Base-by-base conservation (phyloP, 2,888 invertebrate species). In the Podabrus alpinus region DNA sequence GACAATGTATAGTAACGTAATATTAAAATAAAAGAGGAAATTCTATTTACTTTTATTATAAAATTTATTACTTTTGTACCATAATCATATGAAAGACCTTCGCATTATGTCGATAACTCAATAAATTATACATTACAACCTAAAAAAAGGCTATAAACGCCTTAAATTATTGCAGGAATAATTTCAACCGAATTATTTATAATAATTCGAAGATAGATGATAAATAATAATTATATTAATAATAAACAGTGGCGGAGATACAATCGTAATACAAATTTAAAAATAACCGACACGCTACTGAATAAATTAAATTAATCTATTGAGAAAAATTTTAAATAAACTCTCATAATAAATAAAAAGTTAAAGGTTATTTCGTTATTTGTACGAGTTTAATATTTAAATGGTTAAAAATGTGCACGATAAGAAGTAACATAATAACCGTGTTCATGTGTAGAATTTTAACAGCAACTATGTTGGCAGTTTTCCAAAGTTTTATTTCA, bases 231-330 rank as follows among this genome's bases (percentile, higher is more conserved):
- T 45, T 45, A 45, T 45, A 45, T 45, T 45, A 45, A 45, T 45
- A 45, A 45, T 45, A n/a, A 45, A 45, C 45, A 45, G 45, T 45
- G 45, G 45, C 45, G 45, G 45, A 45, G 45, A 45, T 45, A 45
- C 45, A 45, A 45, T 45, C 45, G 45, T 9, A 19, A 21, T n/a
- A 64, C 62, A 64, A 64, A 19, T 64, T 19, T 64, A 21, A 64
- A 64, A 64, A 64, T 64, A 45, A 45, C 45, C 45, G 45, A 45
- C 45, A 64, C 17, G 62, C 62, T 64, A 64, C 62, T 64, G 62
- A 64, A 64, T 64, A 64, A 64, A 64, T 64, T 64, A 64, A 64
- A 64, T 21, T 64, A 45, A 45, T 45, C 45, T 64, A 19, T 64
- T 64, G 62, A 64, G 17, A 19, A 64, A 17, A 64, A 9, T 64